Base-by-base conservation (phyloP, 2,888 invertebrate genomes). In the Aproaerema taeniolella region DNA sequence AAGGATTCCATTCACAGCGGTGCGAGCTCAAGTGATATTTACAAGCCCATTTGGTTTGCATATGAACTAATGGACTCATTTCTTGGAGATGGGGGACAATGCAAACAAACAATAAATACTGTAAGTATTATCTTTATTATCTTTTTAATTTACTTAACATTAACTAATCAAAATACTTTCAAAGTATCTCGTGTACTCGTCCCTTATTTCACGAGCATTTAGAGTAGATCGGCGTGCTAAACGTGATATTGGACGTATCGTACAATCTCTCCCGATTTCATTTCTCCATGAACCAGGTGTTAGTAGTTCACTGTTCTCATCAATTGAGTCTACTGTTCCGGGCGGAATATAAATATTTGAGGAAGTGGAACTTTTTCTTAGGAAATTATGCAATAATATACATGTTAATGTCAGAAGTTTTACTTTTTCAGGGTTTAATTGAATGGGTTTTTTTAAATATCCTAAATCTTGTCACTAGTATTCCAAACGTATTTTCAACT, bases 401-500 rank as follows among this genome's bases (percentile, higher is more conserved):
- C 35, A 40, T 15, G 35, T 40, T 31, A 40, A 30, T 31, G 35
- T 31, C n/a, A n/a, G n/a, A n/a, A n/a, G n/a, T n/a, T n/a, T n/a
- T n/a, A n/a, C n/a, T n/a, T n/a, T n/a, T n/a, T n/a, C n/a, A n/a
- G n/a, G n/a, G n/a, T n/a, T n/a, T n/a, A n/a, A n/a, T n/a, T n/a
- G n/a, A n/a, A n/a, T n/a, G n/a, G n/a, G n/a, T n/a, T n/a, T 38
- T 41, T 41, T 20, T 41, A 10, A 38, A 44, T 28, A 41, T 41
- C 38, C 37, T 32, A 28, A 41, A 42, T 10, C 3, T 14, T 2
- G 38, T 30, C 15, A 31, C 13, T 7, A 45, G 14, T n/a, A 42
- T 37, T 11, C 41, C 41, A 35, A 46, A 46, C 3, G 17, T 33
- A 38, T 45, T 47, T 39, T 47, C 47, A n/a, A 47, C 47, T 14